Evolutionary conservation across 2,797 vertebrate genomes (phyloP), one percentile per base, ranked within the genome.

Genomic region (Gobio occitaniae): DNA sequence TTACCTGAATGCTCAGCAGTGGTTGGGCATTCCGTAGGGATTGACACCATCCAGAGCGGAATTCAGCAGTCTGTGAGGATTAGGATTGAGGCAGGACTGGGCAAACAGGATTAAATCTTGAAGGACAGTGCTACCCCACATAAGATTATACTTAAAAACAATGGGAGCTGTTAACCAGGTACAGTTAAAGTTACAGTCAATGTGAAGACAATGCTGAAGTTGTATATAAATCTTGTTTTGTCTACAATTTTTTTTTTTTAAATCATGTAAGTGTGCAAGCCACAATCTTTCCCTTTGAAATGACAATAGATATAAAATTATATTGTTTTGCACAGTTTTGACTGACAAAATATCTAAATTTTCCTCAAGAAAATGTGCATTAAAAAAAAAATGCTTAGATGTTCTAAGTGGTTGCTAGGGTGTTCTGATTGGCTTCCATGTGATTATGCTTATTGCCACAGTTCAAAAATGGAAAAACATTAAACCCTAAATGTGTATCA

Each of bases 21-120:
- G 90, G 61, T 80, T 89, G 88, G 90, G 90, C 93, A 93, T 95
- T 86, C 91, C 91, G 87, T 52, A 86, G 81, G 72, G 25, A 84
- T 87, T 38, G 72, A 88, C 87, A 80, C 71, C 70, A 87, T 65
- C 89, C 54, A 56, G 86, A 86, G 54, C 87, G 25, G 89, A 89
- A 91, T 80, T 88, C 87, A 84, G 89, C 82, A 89, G 84, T 92
- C 91, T 94, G 91, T 88, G 76, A 80, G 86, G 94, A 94, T 91
- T 93, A 92, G 89, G 88, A 83, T 75, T 88, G 83, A 85, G 71
- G 76, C 80, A 89, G 86, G 80, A 87, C 85, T 83, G 78, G 41
- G 79, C 90, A 95, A 95, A 95, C 91, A 11, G 90, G 95, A 95
- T 96, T 96, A 96, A 78, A 90, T 87, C 86, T 85, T 93, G 91